phyloP scores from a whole-genome alignment of 2,888 invertebrate genomes.

The Macroteleia sp. region DNA sequence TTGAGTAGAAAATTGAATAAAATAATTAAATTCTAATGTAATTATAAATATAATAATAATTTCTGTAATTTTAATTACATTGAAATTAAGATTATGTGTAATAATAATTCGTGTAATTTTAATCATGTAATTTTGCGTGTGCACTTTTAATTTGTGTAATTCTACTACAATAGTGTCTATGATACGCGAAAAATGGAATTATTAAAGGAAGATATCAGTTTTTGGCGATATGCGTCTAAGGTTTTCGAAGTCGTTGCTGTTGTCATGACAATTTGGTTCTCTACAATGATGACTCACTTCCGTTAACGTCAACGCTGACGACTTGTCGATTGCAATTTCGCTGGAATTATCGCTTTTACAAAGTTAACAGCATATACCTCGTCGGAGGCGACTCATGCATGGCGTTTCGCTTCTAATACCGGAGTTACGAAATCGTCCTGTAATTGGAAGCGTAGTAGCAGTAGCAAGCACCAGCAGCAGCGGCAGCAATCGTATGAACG shows the following conservation, averaged over 20 bases:
- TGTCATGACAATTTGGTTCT: conserved; percentile 20
- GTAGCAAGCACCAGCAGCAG: no score
- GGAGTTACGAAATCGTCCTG: conserved; percentile 63
- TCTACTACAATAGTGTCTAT: no score
- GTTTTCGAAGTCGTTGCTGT: neutral
- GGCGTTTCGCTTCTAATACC: conserved; percentile 65
- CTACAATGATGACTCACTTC: conserved; percentile 7
- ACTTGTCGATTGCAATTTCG: conserved; percentile 65
- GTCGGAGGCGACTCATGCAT: conserved; percentile 52
- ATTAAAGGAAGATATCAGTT: no score
- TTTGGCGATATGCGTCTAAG: conserved; percentile 14
- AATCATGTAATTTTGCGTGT: no score
- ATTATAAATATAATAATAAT: no score
- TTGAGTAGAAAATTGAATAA: no score
- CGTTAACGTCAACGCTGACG: conserved; percentile 30
- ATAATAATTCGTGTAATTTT: no score
- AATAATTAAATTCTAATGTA: no score
- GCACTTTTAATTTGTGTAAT: no score
- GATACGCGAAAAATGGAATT: no score
- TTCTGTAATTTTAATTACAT: no score
- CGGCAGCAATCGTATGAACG: conserved; percentile 52
- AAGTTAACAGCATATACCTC: conserved; percentile 60
- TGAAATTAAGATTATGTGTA: no score
- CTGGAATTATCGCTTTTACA: conserved; percentile 64
- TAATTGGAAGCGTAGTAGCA: conserved; percentile 57